phyloP scores from a whole-genome alignment of 1,140 invertebrate species.

The Meloidogyne floridensis region DNA sequence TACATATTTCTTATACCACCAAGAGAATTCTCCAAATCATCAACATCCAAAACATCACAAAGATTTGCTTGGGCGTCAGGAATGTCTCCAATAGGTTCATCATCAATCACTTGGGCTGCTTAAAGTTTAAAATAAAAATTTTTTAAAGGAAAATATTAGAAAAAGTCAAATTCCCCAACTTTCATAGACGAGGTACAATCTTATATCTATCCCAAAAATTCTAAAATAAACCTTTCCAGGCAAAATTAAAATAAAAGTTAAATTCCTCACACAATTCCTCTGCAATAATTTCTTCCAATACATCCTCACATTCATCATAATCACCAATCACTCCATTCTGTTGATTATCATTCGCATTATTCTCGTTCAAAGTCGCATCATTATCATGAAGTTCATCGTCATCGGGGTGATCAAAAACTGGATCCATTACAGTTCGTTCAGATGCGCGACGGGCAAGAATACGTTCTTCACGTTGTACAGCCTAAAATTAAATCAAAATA shows the following conservation, averaged over 20 bases:
- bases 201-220: not conserved
- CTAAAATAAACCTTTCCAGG: not conserved
- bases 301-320: constrained; percentile 35
- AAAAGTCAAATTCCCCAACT: not conserved
- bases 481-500: not conserved
- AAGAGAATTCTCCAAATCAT: constrained; percentile 32
- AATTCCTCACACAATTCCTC: constrained; percentile 12
- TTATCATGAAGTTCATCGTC: not conserved
- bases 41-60: constrained; percentile 24
- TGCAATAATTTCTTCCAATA: constrained; percentile 25
- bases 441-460: not conserved
- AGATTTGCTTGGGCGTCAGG: constrained; percentile 11
- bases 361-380: not conserved
- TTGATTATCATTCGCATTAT: not conserved
- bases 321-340: not conserved
- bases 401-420: constrained; percentile 4
- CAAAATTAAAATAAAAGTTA: too few species aligned
- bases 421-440: not conserved
- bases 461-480: not conserved
- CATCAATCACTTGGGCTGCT: not conserved
- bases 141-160: not conserved
- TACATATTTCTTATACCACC: constrained; percentile 28
- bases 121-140: not conserved
- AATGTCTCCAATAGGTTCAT: constrained; percentile 13
- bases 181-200: not conserved